Conservation (phyloP, 2,888 invertebrate species). For the Apoda limacodes region DNA sequence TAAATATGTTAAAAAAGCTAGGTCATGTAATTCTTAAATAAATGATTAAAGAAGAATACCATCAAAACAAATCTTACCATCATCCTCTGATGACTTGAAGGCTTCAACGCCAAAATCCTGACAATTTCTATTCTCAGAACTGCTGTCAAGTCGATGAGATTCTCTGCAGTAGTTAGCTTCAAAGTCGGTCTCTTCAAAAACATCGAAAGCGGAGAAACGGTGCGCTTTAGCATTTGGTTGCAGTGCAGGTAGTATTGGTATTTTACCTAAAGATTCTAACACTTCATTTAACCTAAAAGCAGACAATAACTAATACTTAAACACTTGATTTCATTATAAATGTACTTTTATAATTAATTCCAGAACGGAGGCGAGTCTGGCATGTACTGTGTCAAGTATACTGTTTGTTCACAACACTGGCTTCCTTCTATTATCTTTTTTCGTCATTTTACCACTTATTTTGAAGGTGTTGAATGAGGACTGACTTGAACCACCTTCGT, state of each 20-base stretch:
- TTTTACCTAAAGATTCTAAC: slow-evolving; percentile 79
- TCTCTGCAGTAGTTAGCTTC: slow-evolving; percentile 50
- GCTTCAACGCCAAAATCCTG: slow-evolving; percentile 60
- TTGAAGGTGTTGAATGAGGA: no score
- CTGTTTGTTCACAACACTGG: no score
- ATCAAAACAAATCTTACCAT: slow-evolving; percentile 35
- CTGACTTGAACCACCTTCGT: no score
- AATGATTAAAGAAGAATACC: not conserved
- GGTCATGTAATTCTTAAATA: no score
- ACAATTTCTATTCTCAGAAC: slow-evolving; percentile 41
- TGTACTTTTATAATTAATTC: no score
- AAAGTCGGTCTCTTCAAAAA: slow-evolving; percentile 65
- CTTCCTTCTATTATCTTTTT: no score
- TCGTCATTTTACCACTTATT: no score
- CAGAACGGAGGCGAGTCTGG: no score
- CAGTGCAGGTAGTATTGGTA: slow-evolving; percentile 85
- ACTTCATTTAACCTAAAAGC: slow-evolving; percentile 77
- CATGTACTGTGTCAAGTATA: no score
- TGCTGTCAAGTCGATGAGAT: slow-evolving; percentile 42
- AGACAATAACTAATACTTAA: slow-evolving; percentile 6
- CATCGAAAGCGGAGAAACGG: slow-evolving; percentile 72
- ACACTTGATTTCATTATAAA: no score
- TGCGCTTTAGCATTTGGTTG: slow-evolving; percentile 74
- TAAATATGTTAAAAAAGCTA: not conserved
- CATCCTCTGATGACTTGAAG: slow-evolving; percentile 58